Conservation (phyloP, 2,113 vertebrate genomes). For the Oncorhynchus keta region DNA sequence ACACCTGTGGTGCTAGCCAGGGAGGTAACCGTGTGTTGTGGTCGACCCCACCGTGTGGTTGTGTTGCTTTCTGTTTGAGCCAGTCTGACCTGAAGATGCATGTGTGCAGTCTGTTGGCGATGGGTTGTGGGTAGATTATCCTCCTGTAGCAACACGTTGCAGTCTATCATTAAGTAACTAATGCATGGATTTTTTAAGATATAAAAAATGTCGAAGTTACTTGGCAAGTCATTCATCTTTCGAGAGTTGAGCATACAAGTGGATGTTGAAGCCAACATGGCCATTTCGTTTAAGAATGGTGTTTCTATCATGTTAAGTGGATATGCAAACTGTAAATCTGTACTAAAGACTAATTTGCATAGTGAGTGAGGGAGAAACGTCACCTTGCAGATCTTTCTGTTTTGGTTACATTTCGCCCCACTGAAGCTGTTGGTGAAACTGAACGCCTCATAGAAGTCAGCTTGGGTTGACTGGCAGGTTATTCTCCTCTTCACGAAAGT, state of each 20-base stretch:
- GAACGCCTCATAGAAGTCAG: constrained; percentile 44
- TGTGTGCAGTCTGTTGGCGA: neutral
- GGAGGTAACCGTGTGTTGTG: constrained; percentile 51
- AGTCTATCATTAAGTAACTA: neutral
- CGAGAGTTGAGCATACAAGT: neutral
- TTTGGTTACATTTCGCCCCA: constrained; percentile 7
- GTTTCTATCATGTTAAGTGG: constrained; percentile 50
- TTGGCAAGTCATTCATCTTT: neutral
- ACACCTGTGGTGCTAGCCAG: constrained; percentile 47
- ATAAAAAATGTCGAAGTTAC: neutral
- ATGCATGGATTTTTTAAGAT: constrained; percentile 4
- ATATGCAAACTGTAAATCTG: constrained; percentile 65
- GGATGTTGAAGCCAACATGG: neutral
- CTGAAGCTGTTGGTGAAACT: constrained; percentile 29
- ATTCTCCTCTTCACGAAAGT: neutral
- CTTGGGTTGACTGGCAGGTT: constrained; percentile 13
- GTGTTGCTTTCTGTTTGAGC: neutral
- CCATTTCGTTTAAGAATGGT: neutral
- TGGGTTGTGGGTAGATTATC: neutral
- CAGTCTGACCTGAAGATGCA: constrained; percentile 22
- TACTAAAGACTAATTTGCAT: constrained; percentile 23
- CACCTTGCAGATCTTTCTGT: neutral
- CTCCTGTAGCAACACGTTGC: neutral
- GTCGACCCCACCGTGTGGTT: neutral
- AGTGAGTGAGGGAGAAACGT: constrained; percentile 28